Base-by-base conservation (phyloP, 1,140 invertebrate genomes). In the Halictus rubicundus region DNA sequence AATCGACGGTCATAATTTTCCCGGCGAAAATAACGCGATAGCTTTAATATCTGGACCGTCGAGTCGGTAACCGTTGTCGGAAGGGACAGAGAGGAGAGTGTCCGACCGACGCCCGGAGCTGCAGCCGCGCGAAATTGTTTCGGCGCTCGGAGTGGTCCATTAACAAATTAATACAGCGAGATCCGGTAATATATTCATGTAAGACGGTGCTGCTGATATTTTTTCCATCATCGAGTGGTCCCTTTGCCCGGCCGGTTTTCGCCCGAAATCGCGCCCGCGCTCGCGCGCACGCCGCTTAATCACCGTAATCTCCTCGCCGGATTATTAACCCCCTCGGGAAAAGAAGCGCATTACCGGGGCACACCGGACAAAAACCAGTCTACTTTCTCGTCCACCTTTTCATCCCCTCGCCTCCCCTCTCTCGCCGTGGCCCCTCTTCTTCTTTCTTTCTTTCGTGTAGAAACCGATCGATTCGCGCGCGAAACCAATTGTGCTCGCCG, bases 271-370 rank as follows among this genome's bases (percentile, higher is more conserved):
- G 68, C 69, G 52, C 68, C 42, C 37, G 39, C 69, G 59, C 14
- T 46, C 27, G 27, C 46, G 19, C 68, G 39, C 59, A 52, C n/a
- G n/a, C 68, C 42, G 21, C 25, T 75, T 63, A 78, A 46, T 84
- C 78, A 70, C 49, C 49, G 71, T 79, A 83, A 80, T 74, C 71
- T 68, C 52, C 27, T 57, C 74, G 49, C 60, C 52, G 60, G 73
- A 85, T 84, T 85, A 84, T 84, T 81, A 84, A 75, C 52, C 73
- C 65, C 25, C 39, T 83, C 60, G 60, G 68, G 46, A 63, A 57
- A 84, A 77, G 49, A 76, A 65, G 60, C 63, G 65, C 60, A 59
- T 73, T 84, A 80, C 63, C 32, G 27, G 42, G 42, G 23, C 42
- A 37, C 9, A 37, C 9, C 23, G 5, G 23, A 25, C n/a, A 61